Percentiles rank a stretch among this genome's conserved stretches.
Evolutionary conservation across 2,888 invertebrate species (phyloP).

Genomic region (Bugulina stolonifera): DNA sequence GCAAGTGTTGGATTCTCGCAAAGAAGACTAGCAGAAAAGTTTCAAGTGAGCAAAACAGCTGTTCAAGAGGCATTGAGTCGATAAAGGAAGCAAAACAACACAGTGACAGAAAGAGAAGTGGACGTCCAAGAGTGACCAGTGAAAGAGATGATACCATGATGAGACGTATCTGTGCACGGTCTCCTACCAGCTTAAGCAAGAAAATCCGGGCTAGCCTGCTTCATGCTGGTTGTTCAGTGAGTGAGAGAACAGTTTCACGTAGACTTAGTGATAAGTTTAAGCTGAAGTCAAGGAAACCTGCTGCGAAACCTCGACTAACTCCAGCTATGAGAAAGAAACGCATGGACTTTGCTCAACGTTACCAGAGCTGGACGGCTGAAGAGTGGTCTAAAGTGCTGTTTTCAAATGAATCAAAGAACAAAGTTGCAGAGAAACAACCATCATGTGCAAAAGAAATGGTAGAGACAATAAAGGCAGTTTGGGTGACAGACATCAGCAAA

Average conservation of each 20-base stretch:
- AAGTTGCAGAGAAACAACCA: too few species aligned
- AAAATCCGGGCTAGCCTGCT: neutral
- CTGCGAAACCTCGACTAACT: neutral
- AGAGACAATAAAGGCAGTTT: too few species aligned
- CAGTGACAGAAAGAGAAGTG: too few species aligned
- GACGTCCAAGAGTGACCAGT: too few species aligned
- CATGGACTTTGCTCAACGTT: constrained; percentile 1
- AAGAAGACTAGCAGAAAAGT: too few species aligned
- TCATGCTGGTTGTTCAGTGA: neutral
- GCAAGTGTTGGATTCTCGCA: too few species aligned
- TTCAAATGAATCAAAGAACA: neutral
- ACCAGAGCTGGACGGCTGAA: neutral
- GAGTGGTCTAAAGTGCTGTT: neutral
- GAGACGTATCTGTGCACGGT: neutral
- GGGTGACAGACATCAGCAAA: too few species aligned
- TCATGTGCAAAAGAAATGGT: too few species aligned
- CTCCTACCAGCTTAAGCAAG: neutral
- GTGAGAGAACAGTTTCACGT: constrained; percentile 1
- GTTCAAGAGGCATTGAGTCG: too few species aligned
- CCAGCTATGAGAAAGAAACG: neutral
- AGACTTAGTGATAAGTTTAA: neutral
- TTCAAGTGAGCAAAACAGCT: too few species aligned
- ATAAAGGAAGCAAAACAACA: too few species aligned
- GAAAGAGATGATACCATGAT: constrained; percentile 1
- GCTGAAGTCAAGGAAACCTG: constrained; percentile 1